Percentiles rank a stretch among this genome's conserved stretches.
Evolutionary conservation across 2,888 invertebrate genomes (phyloP).

Genomic region (Morpho achilles): DNA sequence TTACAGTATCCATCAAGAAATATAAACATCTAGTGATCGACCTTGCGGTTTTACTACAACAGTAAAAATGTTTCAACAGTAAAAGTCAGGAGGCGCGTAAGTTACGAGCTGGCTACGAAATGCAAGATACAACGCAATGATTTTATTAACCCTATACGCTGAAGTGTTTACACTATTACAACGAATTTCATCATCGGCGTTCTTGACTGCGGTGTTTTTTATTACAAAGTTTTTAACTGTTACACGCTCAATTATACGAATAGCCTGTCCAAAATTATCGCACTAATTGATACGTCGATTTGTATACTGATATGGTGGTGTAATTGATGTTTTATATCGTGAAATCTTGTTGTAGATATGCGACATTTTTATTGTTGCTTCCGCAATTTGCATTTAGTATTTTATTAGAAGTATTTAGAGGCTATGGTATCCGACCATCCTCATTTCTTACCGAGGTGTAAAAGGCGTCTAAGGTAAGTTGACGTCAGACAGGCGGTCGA

Average conservation of each 20-base stretch:
- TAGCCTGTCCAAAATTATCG: neutral
- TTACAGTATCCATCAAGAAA: slow-evolving; percentile 32
- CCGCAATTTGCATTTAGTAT: too few species aligned
- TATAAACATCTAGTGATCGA: slow-evolving; percentile 49
- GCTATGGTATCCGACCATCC: too few species aligned
- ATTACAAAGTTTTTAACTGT: slow-evolving; percentile 15
- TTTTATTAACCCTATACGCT: slow-evolving; percentile 65
- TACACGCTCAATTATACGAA: slow-evolving; percentile 3
- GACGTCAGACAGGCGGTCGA: too few species aligned
- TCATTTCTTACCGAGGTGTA: too few species aligned
- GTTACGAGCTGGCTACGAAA: slow-evolving; percentile 49
- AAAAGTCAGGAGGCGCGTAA: slow-evolving; percentile 62
- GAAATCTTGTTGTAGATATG: neutral
- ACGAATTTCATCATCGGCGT: slow-evolving; percentile 31
- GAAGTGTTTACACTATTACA: slow-evolving; percentile 47
- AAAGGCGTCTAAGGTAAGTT: too few species aligned
- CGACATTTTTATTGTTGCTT: too few species aligned
- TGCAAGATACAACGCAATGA: slow-evolving; percentile 56
- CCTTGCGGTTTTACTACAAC: slow-evolving; percentile 61
- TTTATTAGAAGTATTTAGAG: too few species aligned
- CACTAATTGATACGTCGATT: neutral
- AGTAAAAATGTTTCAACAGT: slow-evolving; percentile 63
- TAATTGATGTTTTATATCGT: neutral
- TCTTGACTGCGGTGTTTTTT: slow-evolving; percentile 17
- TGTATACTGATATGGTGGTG: neutral